Evolutionary conservation across 2,888 invertebrate genomes (phyloP), one percentile per base, ranked within the genome.

Genomic region (Dynastes grantii): DNA sequence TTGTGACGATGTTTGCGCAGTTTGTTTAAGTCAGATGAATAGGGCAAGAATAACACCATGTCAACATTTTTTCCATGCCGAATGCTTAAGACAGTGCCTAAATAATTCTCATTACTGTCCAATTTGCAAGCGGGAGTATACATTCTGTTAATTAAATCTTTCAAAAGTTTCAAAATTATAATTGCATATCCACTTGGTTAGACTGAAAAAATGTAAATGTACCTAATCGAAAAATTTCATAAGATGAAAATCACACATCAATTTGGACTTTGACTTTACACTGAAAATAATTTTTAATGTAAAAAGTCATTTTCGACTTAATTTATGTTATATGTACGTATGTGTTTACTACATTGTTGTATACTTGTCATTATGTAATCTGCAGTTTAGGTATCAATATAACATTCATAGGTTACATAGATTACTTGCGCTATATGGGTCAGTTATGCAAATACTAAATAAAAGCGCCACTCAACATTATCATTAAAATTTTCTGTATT

Each of bases 11-110:
- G 94, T 95, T 0, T 95, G 95, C 86, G 94, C 95, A 0, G 94
- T 95, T 2, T 95, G 95, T 84, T 90, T 95, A 53, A 93, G 92
- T 80, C 86, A 89, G 1, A 94, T 95, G 95, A 89, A 89, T 75
- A 91, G 92, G 6, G 95, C 95, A 0, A 90, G 95, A 55, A 92
- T 95, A 9, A 95, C 95, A 0, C 95, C 95, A 0, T 95, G 95
- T 85, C 94, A 94, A 71, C 95, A 95, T 86, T 91, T 94, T 86
- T 95, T 95, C 88, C 95, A 95, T 85, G 94, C 94, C 0, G 93
- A 93, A 86, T 95, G 95, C 85, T 89, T 95, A 29, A 89, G 95
- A 79, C 91, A 92, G 82, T 95, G 95, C 85, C 90, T 95, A n/a
- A 94, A 93, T 81, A 90, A 91, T 13, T 93, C 93, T 3, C 91